Conservation (phyloP, 2,888 invertebrate genomes). For the Athripsodes cinereus region DNA sequence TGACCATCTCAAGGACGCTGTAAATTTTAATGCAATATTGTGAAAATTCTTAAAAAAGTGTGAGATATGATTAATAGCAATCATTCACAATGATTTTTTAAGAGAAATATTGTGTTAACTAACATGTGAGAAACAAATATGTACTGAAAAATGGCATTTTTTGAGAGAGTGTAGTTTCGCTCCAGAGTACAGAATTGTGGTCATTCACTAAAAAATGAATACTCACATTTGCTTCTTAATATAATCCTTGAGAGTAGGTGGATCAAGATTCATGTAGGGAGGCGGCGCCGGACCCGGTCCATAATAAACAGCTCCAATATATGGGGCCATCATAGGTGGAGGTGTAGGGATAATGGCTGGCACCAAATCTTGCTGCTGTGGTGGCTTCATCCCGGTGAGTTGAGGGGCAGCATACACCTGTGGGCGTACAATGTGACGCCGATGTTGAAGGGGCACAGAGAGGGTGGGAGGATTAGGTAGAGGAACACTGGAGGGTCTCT, state of each 20-base stretch:
- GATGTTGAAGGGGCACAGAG: constrained; percentile 3
- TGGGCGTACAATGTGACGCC: constrained; percentile 31
- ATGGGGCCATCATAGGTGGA: constrained; percentile 35
- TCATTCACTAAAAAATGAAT: no score
- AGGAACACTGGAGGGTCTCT: not conserved
- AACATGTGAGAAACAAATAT: no score
- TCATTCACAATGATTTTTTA: no score
- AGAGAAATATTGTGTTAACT: no score
- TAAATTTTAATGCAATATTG: no score
- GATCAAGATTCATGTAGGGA: constrained; percentile 53
- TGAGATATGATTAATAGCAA: no score
- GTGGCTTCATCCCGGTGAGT: not conserved
- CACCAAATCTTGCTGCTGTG: not conserved
- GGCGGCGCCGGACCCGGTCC: constrained; percentile 40
- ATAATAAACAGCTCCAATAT: constrained; percentile 38
- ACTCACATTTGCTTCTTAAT: constrained; percentile 89
- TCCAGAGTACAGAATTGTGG: no score
- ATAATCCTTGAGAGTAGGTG: constrained; percentile 68
- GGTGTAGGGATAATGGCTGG: not conserved
- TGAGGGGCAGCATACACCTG: constrained; percentile 25
- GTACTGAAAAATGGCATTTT: no score
- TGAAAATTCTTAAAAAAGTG: no score
- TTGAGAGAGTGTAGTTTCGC: no score
- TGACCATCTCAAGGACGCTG: no score
- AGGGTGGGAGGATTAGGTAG: constrained; percentile 13